phyloP scores from a whole-genome alignment of 2,113 vertebrate genomes.

The Anolis sagrei region DNA sequence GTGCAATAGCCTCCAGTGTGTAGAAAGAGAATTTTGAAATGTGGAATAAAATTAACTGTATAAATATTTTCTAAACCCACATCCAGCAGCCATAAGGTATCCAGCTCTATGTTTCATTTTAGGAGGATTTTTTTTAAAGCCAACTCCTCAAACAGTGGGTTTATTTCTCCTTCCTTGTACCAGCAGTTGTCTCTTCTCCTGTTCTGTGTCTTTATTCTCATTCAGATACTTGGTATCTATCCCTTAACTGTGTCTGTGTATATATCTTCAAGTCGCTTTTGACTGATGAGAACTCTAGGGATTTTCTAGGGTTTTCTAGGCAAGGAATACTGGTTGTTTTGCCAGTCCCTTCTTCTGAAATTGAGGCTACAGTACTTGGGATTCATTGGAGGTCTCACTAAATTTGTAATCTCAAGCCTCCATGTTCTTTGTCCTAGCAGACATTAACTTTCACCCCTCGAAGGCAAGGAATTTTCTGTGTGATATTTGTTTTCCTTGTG shows the following conservation, averaged over 20 bases:
- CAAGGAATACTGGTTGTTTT: too few species aligned
- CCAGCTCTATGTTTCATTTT: neutral
- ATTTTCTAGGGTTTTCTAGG: too few species aligned
- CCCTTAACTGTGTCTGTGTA: neutral
- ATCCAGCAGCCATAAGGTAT: neutral
- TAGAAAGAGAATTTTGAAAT: neutral
- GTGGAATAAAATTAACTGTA: neutral
- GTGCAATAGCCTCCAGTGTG: neutral
- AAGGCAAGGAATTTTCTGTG: neutral
- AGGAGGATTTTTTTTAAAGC: neutral
- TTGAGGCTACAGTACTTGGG: too few species aligned
- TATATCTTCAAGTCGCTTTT: too few species aligned
- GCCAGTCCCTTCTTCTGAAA: too few species aligned
- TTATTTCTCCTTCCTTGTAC: neutral
- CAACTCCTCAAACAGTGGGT: neutral
- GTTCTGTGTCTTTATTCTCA: neutral
- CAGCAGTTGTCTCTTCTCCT: neutral
- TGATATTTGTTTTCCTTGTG: too few species aligned
- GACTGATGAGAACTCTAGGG: too few species aligned
- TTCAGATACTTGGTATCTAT: neutral
- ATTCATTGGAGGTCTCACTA: neutral
- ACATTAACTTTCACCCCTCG: neutral
- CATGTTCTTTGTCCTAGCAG: neutral
- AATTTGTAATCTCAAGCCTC: neutral
- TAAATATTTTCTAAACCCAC: neutral